Percentiles rank a stretch among this genome's conserved stretches.
Evolutionary conservation across 2,113 vertebrate species (phyloP).

Genomic region (Chionomys nivalis): DNA sequence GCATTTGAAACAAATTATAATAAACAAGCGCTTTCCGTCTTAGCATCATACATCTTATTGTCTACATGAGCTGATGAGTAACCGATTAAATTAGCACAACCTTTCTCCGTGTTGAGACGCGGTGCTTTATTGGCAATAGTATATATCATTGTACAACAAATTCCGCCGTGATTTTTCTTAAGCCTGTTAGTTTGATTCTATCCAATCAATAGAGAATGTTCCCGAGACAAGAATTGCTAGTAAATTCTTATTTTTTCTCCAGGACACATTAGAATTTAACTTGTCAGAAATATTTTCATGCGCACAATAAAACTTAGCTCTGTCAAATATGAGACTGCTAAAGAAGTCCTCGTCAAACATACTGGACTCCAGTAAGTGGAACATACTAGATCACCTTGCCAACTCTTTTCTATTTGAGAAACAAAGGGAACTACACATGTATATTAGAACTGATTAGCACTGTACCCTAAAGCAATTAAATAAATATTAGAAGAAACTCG

Average conservation of each 20-base stretch:
- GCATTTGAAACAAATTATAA: slow-evolving; percentile 85
- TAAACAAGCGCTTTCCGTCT: slow-evolving; percentile 81
- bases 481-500: slow-evolving; percentile 84
- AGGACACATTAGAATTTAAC: slow-evolving; percentile 67
- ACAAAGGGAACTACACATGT: slow-evolving; percentile 76
- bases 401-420: slow-evolving; percentile 72
- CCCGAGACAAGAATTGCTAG: slow-evolving; percentile 74
- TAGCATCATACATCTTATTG: slow-evolving; percentile 84
- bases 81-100: slow-evolving; percentile 85
- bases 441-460: slow-evolving; percentile 74
- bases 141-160: slow-evolving; percentile 83
- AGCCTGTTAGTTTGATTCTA: slow-evolving; percentile 81
- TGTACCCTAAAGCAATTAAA: slow-evolving; percentile 83
- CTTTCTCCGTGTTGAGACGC: slow-evolving; percentile 80
- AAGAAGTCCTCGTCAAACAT: slow-evolving; percentile 4
- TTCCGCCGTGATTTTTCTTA: slow-evolving; percentile 80
- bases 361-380: slow-evolving; percentile 17
- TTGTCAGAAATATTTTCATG: slow-evolving; percentile 65
- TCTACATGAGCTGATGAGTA: slow-evolving; percentile 83
- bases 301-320: slow-evolving; percentile 54
- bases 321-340: not conserved
- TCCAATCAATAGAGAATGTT: slow-evolving; percentile 78
- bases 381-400: slow-evolving; percentile 46
- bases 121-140: slow-evolving; percentile 82
- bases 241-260: slow-evolving; percentile 76